Percentiles rank a stretch among this genome's conserved stretches.
Evolutionary conservation across 2,797 vertebrate species (phyloP).

Genomic region (Ctenopoma multispine): DNA sequence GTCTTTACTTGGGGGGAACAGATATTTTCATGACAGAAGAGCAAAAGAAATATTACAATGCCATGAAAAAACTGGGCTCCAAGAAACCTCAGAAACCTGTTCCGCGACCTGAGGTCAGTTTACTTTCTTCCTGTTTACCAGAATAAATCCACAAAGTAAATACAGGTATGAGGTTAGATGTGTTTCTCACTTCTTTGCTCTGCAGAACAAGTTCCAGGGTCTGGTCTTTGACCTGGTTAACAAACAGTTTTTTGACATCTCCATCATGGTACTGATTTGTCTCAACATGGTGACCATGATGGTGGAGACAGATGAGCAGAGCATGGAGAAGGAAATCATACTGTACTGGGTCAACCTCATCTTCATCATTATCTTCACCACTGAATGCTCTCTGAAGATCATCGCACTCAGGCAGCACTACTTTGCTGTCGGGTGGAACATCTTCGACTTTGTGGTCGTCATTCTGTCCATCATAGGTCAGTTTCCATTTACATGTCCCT

Average conservation of each 20-base stretch:
- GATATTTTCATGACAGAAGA: constrained; percentile 98
- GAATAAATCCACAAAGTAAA: too few species aligned
- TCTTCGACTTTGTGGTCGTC: constrained; percentile 97
- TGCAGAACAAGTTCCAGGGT: constrained; percentile 91
- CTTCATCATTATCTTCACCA: constrained; percentile 93
- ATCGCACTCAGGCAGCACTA: constrained; percentile 90
- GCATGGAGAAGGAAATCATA: constrained; percentile 83
- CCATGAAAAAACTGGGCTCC: constrained; percentile 97
- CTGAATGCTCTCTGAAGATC: constrained; percentile 92
- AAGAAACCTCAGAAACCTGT: constrained; percentile 97
- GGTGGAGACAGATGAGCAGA: constrained; percentile 96
- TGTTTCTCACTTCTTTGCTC: background rate
- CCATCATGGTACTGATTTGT: constrained; percentile 96
- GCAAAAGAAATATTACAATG: constrained; percentile 98
- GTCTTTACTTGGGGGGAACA: constrained; percentile 91
- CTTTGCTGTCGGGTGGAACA: constrained; percentile 94
- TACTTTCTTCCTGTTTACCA: background rate
- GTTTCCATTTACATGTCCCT: constrained; percentile 5
- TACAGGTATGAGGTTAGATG: background rate
- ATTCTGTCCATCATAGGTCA: constrained; percentile 92
- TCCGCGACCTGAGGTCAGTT: constrained; percentile 88
- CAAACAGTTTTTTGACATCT: constrained; percentile 92
- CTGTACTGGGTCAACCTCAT: constrained; percentile 89
- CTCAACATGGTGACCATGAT: constrained; percentile 99
- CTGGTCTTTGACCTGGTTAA: constrained; percentile 92